Evolutionary conservation across 2,888 invertebrate species (phyloP).

Genomic region (Julus scandinavius): DNA sequence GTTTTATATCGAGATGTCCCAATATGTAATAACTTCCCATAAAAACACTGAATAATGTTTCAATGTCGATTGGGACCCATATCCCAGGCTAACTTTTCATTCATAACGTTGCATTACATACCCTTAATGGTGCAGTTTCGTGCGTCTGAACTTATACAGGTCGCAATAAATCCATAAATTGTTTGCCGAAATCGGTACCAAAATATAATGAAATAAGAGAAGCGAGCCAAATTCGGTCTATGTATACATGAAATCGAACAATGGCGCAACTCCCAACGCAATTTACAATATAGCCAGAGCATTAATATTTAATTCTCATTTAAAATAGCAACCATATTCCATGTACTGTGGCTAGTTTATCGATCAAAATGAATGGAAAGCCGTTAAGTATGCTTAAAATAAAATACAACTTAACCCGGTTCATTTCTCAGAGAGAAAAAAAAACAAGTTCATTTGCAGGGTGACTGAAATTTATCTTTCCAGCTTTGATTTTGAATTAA

Average conservation of each 20-base stretch:
- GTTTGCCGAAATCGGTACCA: neutral
- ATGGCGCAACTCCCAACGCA: slow-evolving; percentile 1
- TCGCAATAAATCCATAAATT: neutral
- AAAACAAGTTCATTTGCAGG: no score
- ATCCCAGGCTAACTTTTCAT: neutral
- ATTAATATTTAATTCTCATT: slow-evolving; percentile 30
- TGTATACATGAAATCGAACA: neutral
- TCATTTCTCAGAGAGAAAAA: neutral
- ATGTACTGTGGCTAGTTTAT: neutral
- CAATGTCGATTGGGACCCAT: neutral
- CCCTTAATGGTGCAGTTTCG: neutral
- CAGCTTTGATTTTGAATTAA: no score
- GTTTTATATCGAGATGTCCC: slow-evolving; percentile 1
- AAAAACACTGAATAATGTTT: slow-evolving; percentile 41
- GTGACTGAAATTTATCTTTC: no score
- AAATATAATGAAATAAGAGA: neutral
- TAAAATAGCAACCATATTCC: neutral
- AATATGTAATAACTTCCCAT: slow-evolving; percentile 8
- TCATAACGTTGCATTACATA: neutral
- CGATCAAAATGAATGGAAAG: neutral
- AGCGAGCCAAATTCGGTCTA: slow-evolving; percentile 10
- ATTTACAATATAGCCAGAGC: neutral
- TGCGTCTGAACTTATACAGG: neutral
- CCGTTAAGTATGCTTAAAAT: neutral
- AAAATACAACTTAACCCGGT: neutral